phyloP scores from a whole-genome alignment of 2,797 vertebrate species.

The Meda fulgida region DNA sequence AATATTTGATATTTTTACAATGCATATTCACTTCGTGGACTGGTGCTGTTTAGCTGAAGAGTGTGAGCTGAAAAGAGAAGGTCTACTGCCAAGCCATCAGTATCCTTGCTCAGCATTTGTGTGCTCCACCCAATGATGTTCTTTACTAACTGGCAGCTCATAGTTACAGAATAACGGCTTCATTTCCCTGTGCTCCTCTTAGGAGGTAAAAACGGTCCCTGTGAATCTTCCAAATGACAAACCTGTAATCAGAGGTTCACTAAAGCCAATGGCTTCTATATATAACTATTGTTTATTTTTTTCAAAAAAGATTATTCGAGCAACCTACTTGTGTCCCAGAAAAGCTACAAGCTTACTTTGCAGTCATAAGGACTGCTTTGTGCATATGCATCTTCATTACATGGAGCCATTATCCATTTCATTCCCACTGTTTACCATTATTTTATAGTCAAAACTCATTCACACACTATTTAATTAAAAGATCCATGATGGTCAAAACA shows the following conservation, averaged over 20 bases:
- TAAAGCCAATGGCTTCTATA: constrained; percentile 31
- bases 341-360: not conserved
- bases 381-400: not conserved
- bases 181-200: constrained; percentile 5
- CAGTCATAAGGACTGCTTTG: not conserved
- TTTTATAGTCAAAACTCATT: not conserved
- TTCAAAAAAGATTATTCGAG: constrained; percentile 10
- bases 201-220: constrained; percentile 27
- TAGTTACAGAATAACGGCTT: constrained; percentile 34
- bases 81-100: constrained; percentile 5
- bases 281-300: constrained; percentile 48
- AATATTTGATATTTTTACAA: not conserved
- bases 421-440: not conserved
- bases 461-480: not conserved
- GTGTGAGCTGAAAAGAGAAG: not conserved
- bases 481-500: not conserved
- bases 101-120: constrained; percentile 26
- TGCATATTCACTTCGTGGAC: constrained; percentile 1
- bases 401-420: not conserved
- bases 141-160: constrained; percentile 33
- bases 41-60: not conserved
- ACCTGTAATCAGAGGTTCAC: constrained; percentile 53
- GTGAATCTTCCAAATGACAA: constrained; percentile 44
- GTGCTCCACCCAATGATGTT: constrained; percentile 50
- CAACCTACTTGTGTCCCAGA: not conserved